Conservation (phyloP, 2,888 invertebrate genomes). For the Colletes collaris region DNA sequence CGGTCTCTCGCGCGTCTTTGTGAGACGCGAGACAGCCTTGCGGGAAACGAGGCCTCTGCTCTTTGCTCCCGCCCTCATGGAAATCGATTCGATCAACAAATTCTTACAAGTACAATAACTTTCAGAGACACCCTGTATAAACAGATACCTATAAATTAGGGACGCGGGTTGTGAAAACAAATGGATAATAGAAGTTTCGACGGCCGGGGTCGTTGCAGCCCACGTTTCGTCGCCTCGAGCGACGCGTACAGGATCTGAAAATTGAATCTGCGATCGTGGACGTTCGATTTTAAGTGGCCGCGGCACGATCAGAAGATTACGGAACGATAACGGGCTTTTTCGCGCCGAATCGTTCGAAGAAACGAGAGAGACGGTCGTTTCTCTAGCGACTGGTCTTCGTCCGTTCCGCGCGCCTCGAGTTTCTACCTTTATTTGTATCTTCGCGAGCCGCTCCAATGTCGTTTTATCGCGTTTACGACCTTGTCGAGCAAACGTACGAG, state of each 20-base stretch:
- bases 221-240: background rate
- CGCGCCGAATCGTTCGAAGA: background rate
- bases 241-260: background rate
- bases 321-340: slow-evolving; percentile 22
- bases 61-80: background rate
- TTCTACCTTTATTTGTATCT: slow-evolving; percentile 62
- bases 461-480: slow-evolving; percentile 68
- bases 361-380: slow-evolving; percentile 2
- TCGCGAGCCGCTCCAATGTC: slow-evolving; percentile 62
- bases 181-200: too few species aligned
- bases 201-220: too few species aligned
- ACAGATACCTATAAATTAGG: too few species aligned
- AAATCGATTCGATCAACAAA: background rate
- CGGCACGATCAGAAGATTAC: slow-evolving; percentile 18
- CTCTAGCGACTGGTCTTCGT: background rate
- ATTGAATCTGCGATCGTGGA: slow-evolving; percentile 28
- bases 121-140: too few species aligned
- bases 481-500: slow-evolving; percentile 66
- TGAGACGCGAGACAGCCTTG: slow-evolving; percentile 20
- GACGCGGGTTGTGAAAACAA: too few species aligned
- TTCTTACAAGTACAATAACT: too few species aligned
- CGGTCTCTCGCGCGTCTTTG: slow-evolving; percentile 17
- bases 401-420: slow-evolving; percentile 38
- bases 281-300: background rate
- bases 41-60: background rate